Evolutionary conservation across 35 echinoderm and acorn worm species (phyloP).

Genomic region (Apostichopus californicus): DNA sequence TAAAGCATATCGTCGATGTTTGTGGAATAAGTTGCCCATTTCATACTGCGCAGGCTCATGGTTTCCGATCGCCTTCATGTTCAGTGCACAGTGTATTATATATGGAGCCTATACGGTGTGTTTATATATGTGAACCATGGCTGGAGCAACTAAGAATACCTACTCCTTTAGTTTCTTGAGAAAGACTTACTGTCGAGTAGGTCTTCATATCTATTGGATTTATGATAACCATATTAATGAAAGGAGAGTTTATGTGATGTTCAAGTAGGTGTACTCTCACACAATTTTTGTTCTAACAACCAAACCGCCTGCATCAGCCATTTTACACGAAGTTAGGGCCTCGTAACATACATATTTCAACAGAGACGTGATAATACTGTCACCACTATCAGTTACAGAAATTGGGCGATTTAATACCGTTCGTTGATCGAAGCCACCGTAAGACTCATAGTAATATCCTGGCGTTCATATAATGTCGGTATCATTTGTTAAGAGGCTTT

Average conservation of each 20-base stretch:
- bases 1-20: background rate
- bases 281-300: background rate
- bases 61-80: background rate
- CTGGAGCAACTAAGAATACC: background rate
- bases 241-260: background rate
- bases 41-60: background rate
- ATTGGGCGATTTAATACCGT: background rate
- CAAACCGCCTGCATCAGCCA: conserved; percentile 8
- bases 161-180: background rate
- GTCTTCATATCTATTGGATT: background rate
- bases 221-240: background rate
- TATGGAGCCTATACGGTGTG: background rate
- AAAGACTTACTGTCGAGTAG: background rate
- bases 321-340: background rate
- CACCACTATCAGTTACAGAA: background rate
- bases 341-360: background rate
- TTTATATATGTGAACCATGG: background rate
- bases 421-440: background rate
- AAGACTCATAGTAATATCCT: background rate
- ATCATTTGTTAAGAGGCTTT: background rate
- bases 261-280: background rate
- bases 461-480: background rate
- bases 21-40: background rate
- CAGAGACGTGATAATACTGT: background rate
- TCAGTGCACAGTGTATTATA: background rate